phyloP scores from a whole-genome alignment of 2,113 vertebrate species.

The Gasterosteus aculeatus region DNA sequence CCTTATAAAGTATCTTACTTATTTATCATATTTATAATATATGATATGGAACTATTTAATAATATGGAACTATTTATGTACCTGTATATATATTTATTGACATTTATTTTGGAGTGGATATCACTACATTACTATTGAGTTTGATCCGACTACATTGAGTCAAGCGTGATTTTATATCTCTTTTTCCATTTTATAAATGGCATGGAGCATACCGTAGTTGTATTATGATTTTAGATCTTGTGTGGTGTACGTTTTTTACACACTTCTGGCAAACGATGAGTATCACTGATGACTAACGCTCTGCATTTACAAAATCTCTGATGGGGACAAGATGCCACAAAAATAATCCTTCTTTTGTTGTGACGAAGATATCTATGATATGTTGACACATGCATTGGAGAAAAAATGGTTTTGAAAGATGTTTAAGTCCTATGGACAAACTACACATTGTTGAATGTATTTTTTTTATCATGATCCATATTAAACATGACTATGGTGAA shows the following conservation, averaged over 20 bases:
- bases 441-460: constrained; percentile 33
- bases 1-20: constrained; percentile 12
- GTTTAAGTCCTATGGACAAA: constrained; percentile 59
- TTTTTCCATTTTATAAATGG: constrained; percentile 42
- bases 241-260: neutral
- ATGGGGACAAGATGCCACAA: neutral
- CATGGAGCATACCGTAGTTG: neutral
- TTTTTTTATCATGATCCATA: constrained; percentile 47
- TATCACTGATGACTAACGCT: neutral
- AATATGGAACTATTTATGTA: constrained; percentile 55
- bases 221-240: neutral
- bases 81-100: constrained; percentile 35
- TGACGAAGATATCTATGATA: neutral
- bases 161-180: constrained; percentile 24
- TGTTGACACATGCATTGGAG: neutral
- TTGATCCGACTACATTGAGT: constrained; percentile 9
- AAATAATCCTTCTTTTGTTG: neutral
- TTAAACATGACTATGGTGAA: constrained; percentile 40
- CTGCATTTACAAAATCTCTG: neutral
- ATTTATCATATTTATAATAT: neutral
- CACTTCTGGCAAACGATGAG: neutral
- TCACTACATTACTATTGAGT: constrained; percentile 67
- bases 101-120: constrained; percentile 45
- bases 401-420: constrained; percentile 22
- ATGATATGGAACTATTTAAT: constrained; percentile 56